Evolutionary conservation across 2,888 invertebrate genomes (phyloP).

Genomic region (Drosophila anomelani): DNA sequence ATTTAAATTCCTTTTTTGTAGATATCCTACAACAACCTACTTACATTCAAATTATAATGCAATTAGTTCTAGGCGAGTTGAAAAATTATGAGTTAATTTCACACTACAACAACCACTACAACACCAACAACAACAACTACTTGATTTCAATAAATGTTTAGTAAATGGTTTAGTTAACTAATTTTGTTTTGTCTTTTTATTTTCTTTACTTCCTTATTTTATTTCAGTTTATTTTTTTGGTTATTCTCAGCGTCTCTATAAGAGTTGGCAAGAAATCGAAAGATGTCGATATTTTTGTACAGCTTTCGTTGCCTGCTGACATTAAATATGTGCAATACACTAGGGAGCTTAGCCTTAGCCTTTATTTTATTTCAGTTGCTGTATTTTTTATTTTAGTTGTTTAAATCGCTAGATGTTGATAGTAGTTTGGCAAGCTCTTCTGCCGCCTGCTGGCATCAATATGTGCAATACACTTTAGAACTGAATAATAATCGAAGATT

Average conservation of each 20-base stretch:
- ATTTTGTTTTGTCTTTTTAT: constrained; percentile 17
- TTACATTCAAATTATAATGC: constrained; percentile 45
- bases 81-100: constrained; percentile 37
- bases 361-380: not conserved
- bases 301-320: not conserved
- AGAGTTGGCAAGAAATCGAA: not conserved
- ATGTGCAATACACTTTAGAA: constrained; percentile 26
- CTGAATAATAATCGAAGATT: not conserved
- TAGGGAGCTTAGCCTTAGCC: not conserved
- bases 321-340: not conserved
- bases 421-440: not conserved
- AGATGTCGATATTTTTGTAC: not conserved
- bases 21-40: constrained; percentile 14
- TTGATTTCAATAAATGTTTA: constrained; percentile 72
- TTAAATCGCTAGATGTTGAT: not conserved
- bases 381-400: not conserved
- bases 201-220: not conserved
- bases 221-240: constrained; percentile 12
- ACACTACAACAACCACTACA: constrained; percentile 33
- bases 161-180: constrained; percentile 73
- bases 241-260: not conserved
- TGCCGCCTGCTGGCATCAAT: constrained; percentile 7
- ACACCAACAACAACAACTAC: constrained; percentile 46
- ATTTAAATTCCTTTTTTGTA: constrained; percentile 28
- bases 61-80: constrained; percentile 55